Conservation (phyloP, 2,888 invertebrate species). For the Pammene fasciana region DNA sequence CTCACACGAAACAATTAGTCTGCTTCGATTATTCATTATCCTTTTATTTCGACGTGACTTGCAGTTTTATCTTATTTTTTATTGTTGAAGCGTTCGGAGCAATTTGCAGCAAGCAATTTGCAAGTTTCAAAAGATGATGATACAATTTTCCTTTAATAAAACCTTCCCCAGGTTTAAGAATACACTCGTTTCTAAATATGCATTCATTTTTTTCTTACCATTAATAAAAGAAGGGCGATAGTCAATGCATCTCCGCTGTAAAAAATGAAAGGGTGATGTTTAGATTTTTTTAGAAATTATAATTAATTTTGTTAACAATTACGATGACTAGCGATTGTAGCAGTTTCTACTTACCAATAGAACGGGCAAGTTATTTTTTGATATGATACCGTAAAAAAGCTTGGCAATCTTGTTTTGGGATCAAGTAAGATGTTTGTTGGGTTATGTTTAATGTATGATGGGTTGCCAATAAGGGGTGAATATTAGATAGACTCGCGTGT, state of each 20-base stretch:
- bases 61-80: slow-evolving; percentile 6
- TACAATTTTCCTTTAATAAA: slow-evolving; percentile 9
- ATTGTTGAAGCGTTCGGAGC: slow-evolving; percentile 12
- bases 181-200: slow-evolving; percentile 33
- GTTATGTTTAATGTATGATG: slow-evolving; percentile 18
- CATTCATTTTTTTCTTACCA: slow-evolving; percentile 19
- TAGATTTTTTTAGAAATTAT: slow-evolving; percentile 16
- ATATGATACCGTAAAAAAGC: not conserved
- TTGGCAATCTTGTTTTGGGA: slow-evolving; percentile 16
- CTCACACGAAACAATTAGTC: slow-evolving; percentile 13
- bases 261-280: slow-evolving; percentile 35
- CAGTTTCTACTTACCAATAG: not conserved
- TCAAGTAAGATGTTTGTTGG: slow-evolving; percentile 17
- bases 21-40: slow-evolving; percentile 12
- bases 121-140: slow-evolving; percentile 38
- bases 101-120: slow-evolving; percentile 31
- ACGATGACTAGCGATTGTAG: slow-evolving; percentile 30
- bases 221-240: slow-evolving; percentile 29
- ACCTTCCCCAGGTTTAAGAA: slow-evolving; percentile 19
- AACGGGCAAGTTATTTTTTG: slow-evolving; percentile 11
- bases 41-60: slow-evolving; percentile 3
- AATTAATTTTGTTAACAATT: slow-evolving; percentile 37
- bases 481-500: slow-evolving; percentile 27
- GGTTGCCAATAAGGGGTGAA: slow-evolving; percentile 31
- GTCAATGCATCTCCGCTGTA: slow-evolving; percentile 20